Percentiles rank a stretch among this genome's conserved stretches.
phyloP scores from a whole-genome alignment of 2,888 invertebrate genomes.

The Diaphora mendica region DNA sequence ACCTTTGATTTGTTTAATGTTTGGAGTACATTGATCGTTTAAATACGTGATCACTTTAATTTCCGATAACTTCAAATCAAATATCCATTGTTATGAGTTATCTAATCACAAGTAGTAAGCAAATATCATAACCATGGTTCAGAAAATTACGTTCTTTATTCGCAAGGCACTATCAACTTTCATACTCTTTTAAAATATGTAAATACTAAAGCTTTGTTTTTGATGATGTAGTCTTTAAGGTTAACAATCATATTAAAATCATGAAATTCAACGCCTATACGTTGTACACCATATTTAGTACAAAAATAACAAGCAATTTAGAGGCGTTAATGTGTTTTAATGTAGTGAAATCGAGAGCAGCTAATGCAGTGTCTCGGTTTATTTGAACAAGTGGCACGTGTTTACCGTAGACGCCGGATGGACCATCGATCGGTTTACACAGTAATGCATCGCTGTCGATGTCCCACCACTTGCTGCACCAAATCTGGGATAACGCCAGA shows the following conservation, averaged over 20 bases:
- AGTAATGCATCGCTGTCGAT: constrained; percentile 82
- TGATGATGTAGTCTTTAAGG: background rate
- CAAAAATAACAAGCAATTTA: constrained; percentile 78
- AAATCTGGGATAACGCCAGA: constrained; percentile 45
- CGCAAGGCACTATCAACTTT: background rate
- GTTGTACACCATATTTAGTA: constrained; percentile 66
- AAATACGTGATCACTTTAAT: background rate
- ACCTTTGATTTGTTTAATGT: background rate
- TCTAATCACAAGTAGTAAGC: background rate
- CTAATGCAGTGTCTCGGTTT: constrained; percentile 83
- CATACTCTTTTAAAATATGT: background rate
- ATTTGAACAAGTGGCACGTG: constrained; percentile 86
- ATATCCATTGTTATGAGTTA: background rate
- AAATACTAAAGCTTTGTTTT: background rate
- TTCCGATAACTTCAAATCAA: background rate
- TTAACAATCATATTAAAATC: background rate
- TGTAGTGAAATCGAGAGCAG: constrained; percentile 84
- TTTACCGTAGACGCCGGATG: constrained; percentile 83
- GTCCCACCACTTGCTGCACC: constrained; percentile 68
- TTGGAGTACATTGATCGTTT: background rate
- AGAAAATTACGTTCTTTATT: background rate
- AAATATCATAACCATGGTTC: background rate
- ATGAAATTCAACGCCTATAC: constrained; percentile 49
- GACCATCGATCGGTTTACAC: constrained; percentile 83
- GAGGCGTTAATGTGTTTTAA: constrained; percentile 85